phyloP scores from a whole-genome alignment of 2,888 invertebrate genomes.

The Mechanitis messenoides region DNA sequence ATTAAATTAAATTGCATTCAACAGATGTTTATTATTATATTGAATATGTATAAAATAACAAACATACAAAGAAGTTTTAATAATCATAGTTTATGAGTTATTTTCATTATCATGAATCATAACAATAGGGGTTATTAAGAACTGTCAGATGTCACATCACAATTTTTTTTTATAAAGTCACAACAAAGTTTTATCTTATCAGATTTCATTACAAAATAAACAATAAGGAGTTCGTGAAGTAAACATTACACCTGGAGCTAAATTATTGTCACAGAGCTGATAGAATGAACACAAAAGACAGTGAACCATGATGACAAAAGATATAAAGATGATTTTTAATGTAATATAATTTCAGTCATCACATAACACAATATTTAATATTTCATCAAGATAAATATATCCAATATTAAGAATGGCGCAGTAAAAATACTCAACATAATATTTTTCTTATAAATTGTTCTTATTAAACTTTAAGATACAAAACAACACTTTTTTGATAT shows the following conservation, averaged over 20 bases:
- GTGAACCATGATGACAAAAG: too few relatives aligned
- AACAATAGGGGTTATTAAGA: slow-evolving; percentile 18
- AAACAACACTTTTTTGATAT: too few relatives aligned
- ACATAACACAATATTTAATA: slow-evolving; percentile 12
- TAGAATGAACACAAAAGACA: too few relatives aligned
- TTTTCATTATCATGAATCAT: too few relatives aligned
- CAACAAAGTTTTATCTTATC: slow-evolving; percentile 34
- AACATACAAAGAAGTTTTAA: too few relatives aligned
- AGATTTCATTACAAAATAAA: slow-evolving; percentile 42
- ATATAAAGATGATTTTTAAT: too few relatives aligned
- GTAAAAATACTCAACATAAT: background rate
- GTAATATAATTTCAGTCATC: too few relatives aligned
- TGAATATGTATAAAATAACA: too few relatives aligned
- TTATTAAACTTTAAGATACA: background rate
- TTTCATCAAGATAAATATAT: slow-evolving; percentile 15
- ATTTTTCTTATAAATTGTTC: background rate
- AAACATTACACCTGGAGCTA: slow-evolving; percentile 41
- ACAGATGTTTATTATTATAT: too few relatives aligned
- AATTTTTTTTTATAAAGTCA: slow-evolving; percentile 27
- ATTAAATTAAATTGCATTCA: too few relatives aligned
- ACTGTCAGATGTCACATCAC: slow-evolving; percentile 19
- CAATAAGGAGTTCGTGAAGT: slow-evolving; percentile 35
- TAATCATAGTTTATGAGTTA: too few relatives aligned
- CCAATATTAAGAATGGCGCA: slow-evolving; percentile 8
- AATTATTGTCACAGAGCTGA: too few relatives aligned